Evolutionary conservation across 2,113 vertebrate genomes (phyloP).

Genomic region (Bubo blakistoni): DNA sequence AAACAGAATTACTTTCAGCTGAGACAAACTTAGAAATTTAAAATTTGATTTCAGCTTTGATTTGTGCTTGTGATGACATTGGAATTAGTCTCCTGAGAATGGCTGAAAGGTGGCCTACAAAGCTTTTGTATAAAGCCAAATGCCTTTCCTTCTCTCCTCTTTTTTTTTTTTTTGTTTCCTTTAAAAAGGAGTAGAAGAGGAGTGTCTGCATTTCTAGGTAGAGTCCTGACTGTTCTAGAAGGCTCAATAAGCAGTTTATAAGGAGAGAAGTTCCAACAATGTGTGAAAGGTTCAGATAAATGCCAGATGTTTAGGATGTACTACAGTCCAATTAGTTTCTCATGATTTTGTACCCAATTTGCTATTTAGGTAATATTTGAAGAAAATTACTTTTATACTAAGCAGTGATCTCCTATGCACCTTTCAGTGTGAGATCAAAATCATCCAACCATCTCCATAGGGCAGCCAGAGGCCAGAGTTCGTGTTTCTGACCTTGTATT

Average conservation of each 20-base stretch:
- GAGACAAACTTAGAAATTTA: not conserved
- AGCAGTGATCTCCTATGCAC: fast-evolving
- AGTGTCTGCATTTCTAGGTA: not conserved
- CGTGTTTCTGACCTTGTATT: not conserved
- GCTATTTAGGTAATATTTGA: not conserved
- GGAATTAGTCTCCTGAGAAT: not conserved
- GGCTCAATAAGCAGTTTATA: not conserved
- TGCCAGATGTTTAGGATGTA: not conserved
- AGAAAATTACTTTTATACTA: not conserved
- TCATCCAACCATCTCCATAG: not conserved
- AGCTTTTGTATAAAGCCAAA: not conserved
- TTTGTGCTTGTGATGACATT: not conserved
- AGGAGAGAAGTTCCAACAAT: not conserved
- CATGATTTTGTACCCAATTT: not conserved
- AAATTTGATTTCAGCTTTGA: not conserved
- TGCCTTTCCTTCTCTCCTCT: not conserved
- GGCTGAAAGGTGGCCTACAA: not conserved
- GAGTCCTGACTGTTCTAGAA: not conserved
- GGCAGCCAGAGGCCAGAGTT: not conserved
- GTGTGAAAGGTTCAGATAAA: not conserved
- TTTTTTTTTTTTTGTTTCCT: not conserved
- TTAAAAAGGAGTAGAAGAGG: not conserved
- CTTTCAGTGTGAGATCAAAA: not conserved
- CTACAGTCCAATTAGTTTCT: not conserved
- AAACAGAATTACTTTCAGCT: not conserved